Conservation (phyloP, 2,888 invertebrate species). For the Liodrosophila aerea region DNA sequence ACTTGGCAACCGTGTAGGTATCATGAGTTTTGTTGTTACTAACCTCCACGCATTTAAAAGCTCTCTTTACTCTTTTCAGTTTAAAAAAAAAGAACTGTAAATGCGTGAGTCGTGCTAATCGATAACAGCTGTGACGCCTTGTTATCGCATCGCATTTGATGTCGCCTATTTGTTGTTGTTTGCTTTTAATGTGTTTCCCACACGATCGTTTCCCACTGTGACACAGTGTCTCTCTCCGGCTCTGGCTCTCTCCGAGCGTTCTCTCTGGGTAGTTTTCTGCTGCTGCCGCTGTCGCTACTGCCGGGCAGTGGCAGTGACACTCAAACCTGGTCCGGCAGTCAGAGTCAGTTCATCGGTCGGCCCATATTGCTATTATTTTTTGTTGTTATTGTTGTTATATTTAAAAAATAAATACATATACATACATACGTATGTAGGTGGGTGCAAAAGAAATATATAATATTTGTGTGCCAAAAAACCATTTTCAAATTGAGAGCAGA, state of each 20-base stretch:
- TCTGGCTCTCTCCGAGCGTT: conserved; percentile 4
- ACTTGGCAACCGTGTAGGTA: too few species aligned
- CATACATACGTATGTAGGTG: neutral
- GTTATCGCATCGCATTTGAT: conserved; percentile 40
- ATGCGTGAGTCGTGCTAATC: conserved; percentile 46
- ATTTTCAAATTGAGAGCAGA: conserved; percentile 45
- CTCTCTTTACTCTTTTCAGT: conserved; percentile 24
- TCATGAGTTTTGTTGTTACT: conserved; percentile 33
- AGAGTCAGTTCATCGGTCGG: conserved; percentile 57
- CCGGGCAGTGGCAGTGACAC: conserved; percentile 71
- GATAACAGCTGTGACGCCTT: conserved; percentile 60
- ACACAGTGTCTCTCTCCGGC: conserved; percentile 13
- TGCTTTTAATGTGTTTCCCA: conserved; percentile 24
- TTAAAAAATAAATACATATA: conserved; percentile 26
- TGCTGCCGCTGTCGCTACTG: conserved; percentile 23
- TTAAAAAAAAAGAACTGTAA: conserved; percentile 23
- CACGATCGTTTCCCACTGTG: conserved; percentile 30
- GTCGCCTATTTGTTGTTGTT: conserved; percentile 14
- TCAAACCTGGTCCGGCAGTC: conserved; percentile 57
- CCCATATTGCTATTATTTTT: conserved; percentile 61
- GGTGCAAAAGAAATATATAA: conserved; percentile 18
- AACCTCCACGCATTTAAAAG: conserved; percentile 21
- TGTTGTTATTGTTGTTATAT: conserved; percentile 29
- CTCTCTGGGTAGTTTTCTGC: conserved; percentile 27
- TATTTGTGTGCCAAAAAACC: conserved; percentile 50